Base-by-base conservation (phyloP, 1,140 invertebrate species). In the Halictus rubicundus region DNA sequence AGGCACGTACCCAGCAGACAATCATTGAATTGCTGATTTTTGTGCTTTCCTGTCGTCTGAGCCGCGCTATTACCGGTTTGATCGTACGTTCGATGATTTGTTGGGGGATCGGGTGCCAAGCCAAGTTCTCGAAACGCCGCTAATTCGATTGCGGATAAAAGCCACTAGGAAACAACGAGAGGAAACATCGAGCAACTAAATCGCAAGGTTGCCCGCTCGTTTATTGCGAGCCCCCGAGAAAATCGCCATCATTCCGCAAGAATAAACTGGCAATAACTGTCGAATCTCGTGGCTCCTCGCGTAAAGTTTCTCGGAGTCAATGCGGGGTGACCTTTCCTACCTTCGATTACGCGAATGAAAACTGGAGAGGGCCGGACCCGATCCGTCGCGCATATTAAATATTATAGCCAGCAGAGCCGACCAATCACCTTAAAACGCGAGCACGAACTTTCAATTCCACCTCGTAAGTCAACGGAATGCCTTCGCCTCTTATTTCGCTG, bases 231-330 rank as follows among this genome's bases (percentile, higher is more conserved):
- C 16, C 9, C 63, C 8, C 49, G 49, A 19, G 49, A 19, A 52
- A 21, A 52, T 52, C 49, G 49, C 16, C n/a, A n/a, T 66, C 37
- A 75, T 75, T 66, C 23, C 63, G 61, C 46, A 7, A 57, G 37
- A 64, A 75, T 75, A 75, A 65, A 66, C 49, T 75, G 72, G 63
- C 72, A 65, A 75, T 75, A 75, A 75, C 63, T 57, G 72, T 75
- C 72, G 46, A 37, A 42, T n/a, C n/a, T 57, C n/a, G 16, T 27
- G 19, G 21, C 8, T 74, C 60, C 5, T 5, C 37, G 37, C 16
- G 16, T 66, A 42, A 66, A 66, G 49, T 75, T 72, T 39, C 59
- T 32, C 10, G 37, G 25, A 68, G 46, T 39, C 63, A 77, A 78
- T 9, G 27, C 27, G 52, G 32, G 37, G 46, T 42, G 37, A 66